Conservation (phyloP, 92 coral and sea anemone species). For the Metridium senile region DNA sequence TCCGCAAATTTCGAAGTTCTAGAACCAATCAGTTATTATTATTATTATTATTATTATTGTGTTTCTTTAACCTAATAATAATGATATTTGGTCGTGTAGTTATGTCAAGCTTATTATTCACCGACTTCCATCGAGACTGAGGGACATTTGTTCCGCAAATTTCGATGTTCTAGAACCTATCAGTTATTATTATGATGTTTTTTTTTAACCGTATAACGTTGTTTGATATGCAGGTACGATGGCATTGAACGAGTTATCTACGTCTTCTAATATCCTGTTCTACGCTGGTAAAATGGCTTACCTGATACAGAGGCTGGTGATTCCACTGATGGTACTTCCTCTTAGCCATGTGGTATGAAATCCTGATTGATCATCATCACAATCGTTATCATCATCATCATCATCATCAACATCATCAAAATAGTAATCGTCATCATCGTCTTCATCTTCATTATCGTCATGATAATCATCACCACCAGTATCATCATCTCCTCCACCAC, state of each 20-base stretch:
- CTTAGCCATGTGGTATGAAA: slow-evolving; percentile 22
- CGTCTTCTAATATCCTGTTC: slow-evolving; percentile 6
- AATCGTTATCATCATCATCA: background rate
- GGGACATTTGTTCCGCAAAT: too few relatives aligned
- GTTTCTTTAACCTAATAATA: too few relatives aligned
- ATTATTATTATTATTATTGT: too few relatives aligned
- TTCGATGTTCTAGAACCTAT: too few relatives aligned
- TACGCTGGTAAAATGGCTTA: slow-evolving; percentile 17
- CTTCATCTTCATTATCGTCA: background rate
- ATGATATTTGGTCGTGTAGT: too few relatives aligned
- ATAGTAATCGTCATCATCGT: background rate
- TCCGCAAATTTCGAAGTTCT: too few relatives aligned
- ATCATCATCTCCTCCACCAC: background rate
- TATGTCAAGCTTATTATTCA: too few relatives aligned
- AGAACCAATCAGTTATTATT: too few relatives aligned
- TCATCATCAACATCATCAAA: background rate
- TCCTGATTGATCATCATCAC: background rate
- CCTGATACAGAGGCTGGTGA: slow-evolving; percentile 23
- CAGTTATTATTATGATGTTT: too few relatives aligned
- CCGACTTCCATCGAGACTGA: too few relatives aligned
- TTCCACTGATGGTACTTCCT: slow-evolving; percentile 16
- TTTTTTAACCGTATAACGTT: too few relatives aligned
- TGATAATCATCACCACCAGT: background rate
- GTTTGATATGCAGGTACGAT: slow-evolving; percentile 2
- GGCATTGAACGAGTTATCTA: slow-evolving; percentile 15